Evolutionary conservation across 2,888 invertebrate genomes (phyloP), one percentile per base, ranked within the genome.

Genomic region (Microchrysa polita): DNA sequence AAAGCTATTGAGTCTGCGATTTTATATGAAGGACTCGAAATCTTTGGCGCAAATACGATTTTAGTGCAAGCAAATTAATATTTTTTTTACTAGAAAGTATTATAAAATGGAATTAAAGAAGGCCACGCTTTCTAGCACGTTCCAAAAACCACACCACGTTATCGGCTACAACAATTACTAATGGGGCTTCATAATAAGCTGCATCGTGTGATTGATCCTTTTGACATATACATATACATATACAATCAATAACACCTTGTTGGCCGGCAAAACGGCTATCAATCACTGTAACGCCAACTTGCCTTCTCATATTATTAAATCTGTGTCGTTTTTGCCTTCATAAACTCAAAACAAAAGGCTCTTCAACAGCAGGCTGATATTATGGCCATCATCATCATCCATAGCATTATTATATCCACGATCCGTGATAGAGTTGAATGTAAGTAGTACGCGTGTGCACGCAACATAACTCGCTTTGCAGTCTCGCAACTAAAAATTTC

Each of bases 171-270:
- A 65, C 44, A 48, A 20, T 48, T n/a, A 44, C 48, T 65, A 23
- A 48, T 48, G 48, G 22, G 20, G 65, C 16, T 22, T 14, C 20
- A 57, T 23, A 40, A 69, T 69, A 34, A 34, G 2, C n/a, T 34
- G 34, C 42, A 16, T n/a, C 53, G 67, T n/a, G n/a, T 40, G 69
- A 69, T 18, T 55, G 69, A 69, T 69, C 69, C 69, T 69, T 34
- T 34, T 55, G 55, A 20, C 69, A 52, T 42, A 23, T 14, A 22
- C 44, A 20, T 48, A 44, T 34, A 7, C 27, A n/a, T n/a, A 69
- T 69, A n/a, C 69, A 57, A 69, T 69, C 69, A 69, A 69, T 69
- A 69, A 69, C 69, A 69, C 69, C 69, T 69, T 69, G 69, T 69
- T 69, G 69, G 40, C 69, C 69, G 69, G 57, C 40, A 69, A 57